These are phyloP conservation scores for Macheiramphus alcinus DNA, from an alignment of 2,113 vertebrate genomes.

Conservation along the genomic window DNA sequence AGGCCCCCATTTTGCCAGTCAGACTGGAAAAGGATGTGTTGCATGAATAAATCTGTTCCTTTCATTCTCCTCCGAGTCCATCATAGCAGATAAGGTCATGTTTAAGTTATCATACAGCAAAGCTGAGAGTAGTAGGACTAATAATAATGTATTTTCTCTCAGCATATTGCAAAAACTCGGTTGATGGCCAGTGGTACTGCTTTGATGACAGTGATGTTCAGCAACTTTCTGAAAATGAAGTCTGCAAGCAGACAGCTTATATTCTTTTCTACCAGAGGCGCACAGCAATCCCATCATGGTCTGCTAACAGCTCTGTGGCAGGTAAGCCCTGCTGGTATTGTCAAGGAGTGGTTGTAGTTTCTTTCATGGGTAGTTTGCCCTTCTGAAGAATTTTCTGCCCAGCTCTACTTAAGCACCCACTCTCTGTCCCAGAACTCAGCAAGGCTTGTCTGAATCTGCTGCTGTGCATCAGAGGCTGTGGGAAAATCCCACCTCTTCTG, in stretches of 20 bases:
- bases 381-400: not conserved
- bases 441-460: not conserved
- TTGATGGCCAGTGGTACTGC: conserved; percentile 98
- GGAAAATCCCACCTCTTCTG: not conserved
- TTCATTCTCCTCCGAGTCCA: not conserved
- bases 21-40: not conserved
- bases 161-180: conserved; percentile 97
- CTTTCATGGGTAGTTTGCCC: not conserved
- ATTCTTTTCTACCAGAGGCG: conserved; percentile 97
- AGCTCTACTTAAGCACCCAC: not conserved
- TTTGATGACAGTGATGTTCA: conserved; percentile 97
- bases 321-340: conserved; percentile 65
- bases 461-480: accelerated
- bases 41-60: not conserved
- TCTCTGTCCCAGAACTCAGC: not conserved
- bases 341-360: not conserved
- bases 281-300: conserved; percentile 93
- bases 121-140: not conserved
- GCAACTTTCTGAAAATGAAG: conserved; percentile 86
- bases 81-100: not conserved
- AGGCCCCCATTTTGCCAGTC: not conserved
- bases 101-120: not conserved
- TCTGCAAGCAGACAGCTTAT: conserved; percentile 93
- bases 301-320: conserved; percentile 96
- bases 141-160: not conserved